These are phyloP conservation scores for Petrocephalus zakoni DNA, from an alignment of 2,113 vertebrate genomes.

Conservation along the genomic window DNA sequence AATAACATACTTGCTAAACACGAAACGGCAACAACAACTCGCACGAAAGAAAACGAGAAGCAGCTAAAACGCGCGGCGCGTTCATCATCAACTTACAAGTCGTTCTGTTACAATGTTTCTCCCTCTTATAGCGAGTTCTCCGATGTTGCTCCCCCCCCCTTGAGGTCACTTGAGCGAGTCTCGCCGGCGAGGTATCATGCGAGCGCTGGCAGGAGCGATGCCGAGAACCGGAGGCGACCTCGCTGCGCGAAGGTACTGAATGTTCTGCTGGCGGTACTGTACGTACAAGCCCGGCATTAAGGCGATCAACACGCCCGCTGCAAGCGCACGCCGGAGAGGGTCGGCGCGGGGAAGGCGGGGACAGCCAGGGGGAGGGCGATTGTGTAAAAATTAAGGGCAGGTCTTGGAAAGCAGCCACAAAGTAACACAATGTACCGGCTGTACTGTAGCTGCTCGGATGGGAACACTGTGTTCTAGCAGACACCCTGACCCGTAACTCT, in stretches of 20 bases:
- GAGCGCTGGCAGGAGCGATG: slow-evolving; percentile 27
- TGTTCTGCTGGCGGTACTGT: slow-evolving; percentile 52
- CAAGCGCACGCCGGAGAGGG: slow-evolving; percentile 33
- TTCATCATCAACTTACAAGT: slow-evolving; percentile 5
- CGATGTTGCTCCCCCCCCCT: neutral
- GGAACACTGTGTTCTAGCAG: slow-evolving; percentile 72
- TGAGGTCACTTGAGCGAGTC: neutral
- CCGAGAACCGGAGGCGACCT: slow-evolving; percentile 38
- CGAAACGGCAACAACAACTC: neutral
- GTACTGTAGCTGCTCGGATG: slow-evolving; percentile 69
- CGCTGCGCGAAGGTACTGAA: slow-evolving; percentile 55
- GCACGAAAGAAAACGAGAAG: neutral
- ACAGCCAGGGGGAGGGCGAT: slow-evolving; percentile 51
- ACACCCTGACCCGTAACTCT: slow-evolving; percentile 20
- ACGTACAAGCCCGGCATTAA: slow-evolving; percentile 22
- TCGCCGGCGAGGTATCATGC: slow-evolving; percentile 20
- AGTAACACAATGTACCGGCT: slow-evolving; percentile 80
- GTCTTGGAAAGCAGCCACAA: slow-evolving; percentile 72
- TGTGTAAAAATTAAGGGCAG: slow-evolving; percentile 63
- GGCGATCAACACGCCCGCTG: slow-evolving; percentile 30
- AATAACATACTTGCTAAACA: neutral
- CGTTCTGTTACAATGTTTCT: slow-evolving; percentile 10
- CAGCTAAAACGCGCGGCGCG: neutral
- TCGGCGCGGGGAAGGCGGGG: slow-evolving; percentile 32
- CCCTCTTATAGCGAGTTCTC: neutral